These are phyloP conservation scores for Drosophila neonasuta DNA, from an alignment of 2,888 invertebrate species.

Conservation along the genomic window DNA sequence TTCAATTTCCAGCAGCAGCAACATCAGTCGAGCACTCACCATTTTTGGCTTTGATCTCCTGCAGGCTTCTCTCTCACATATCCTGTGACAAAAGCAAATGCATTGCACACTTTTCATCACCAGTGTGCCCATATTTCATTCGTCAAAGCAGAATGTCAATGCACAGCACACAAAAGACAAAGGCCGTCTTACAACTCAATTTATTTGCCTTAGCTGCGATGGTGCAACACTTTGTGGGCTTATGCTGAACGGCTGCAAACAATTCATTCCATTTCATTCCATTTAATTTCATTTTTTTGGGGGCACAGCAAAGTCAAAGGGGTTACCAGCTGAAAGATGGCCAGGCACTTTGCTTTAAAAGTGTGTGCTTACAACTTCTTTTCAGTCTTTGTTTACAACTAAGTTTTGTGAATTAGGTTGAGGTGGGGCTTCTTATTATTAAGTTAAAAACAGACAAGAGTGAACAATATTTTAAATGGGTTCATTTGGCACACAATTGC, in stretches of 20 bases:
- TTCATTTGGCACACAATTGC: neutral
- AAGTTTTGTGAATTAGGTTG: neutral
- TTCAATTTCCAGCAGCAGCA: slow-evolving; percentile 53
- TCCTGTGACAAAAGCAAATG: slow-evolving; percentile 28
- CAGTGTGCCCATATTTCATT: slow-evolving; percentile 62
- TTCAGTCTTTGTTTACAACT: neutral
- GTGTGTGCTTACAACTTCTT: neutral
- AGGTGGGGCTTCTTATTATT: neutral
- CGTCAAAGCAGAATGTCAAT: slow-evolving; percentile 64
- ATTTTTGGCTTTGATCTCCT: slow-evolving; percentile 60
- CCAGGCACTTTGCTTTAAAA: neutral
- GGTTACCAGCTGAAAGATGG: neutral
- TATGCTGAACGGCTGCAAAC: slow-evolving; percentile 24
- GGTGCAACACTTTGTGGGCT: slow-evolving; percentile 50
- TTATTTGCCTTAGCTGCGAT: slow-evolving; percentile 60
- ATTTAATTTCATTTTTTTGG: slow-evolving; percentile 21
- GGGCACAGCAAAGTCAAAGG: neutral
- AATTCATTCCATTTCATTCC: slow-evolving; percentile 28
- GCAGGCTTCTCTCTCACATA: slow-evolving; percentile 39
- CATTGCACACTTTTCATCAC: slow-evolving; percentile 28
- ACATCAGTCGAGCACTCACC: slow-evolving; percentile 17
- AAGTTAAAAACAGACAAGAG: neutral
- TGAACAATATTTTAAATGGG: neutral
- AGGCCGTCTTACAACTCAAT: slow-evolving; percentile 65
- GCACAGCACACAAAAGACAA: slow-evolving; percentile 30